Base-by-base conservation (phyloP, 2,797 vertebrate genomes). In the Lepus townsendii region DNA sequence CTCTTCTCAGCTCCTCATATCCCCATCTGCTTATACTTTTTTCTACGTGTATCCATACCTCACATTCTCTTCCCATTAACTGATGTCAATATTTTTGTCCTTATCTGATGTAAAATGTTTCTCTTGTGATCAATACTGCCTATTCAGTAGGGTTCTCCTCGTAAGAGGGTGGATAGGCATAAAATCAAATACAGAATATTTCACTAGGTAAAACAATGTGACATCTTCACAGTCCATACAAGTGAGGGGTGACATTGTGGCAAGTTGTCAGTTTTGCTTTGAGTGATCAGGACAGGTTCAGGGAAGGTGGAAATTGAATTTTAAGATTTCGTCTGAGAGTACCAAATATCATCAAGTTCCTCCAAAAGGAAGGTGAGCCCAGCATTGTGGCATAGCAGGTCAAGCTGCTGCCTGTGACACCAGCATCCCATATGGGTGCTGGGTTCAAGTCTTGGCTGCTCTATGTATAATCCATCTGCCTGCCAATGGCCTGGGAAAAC, bases 101-200 rank as follows among this genome's bases (percentile, higher is more conserved):
- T 83, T 77, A 72, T 80, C 79, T 73, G 63, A 92, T 73, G 50
- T 27, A 60, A 89, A 94, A 86, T 30, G 52, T 83, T 88, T 91
- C 63, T 57, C 50, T 89, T 52, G 72, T 16, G 83, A 87, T 60
- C 79, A 88, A 47, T 89, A 47, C 32, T 11, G 26, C 4, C 50
- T 77, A 10, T 68, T 86, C 35, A 87, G 91, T 38, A 84, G 72
- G 83, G 79, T 60, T 80, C 3, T 32, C 7, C 11, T 0, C n/a
- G 0, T 62, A 54, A 83, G 20, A 42, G 11, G 52, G 57, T 4
- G 42, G 71, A 60, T 0, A 76, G 91, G 71, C 76, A 75, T 52
- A 73, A 93, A 93, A 76, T 65, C 54, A 88, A 91, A 96, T 69
- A 38, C 42, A 24, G 57, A 88, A 92, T 82, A 24, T 35, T 54